phyloP scores from a whole-genome alignment of 2,888 invertebrate species.

The Galeopsomyia nigrocyanea region DNA sequence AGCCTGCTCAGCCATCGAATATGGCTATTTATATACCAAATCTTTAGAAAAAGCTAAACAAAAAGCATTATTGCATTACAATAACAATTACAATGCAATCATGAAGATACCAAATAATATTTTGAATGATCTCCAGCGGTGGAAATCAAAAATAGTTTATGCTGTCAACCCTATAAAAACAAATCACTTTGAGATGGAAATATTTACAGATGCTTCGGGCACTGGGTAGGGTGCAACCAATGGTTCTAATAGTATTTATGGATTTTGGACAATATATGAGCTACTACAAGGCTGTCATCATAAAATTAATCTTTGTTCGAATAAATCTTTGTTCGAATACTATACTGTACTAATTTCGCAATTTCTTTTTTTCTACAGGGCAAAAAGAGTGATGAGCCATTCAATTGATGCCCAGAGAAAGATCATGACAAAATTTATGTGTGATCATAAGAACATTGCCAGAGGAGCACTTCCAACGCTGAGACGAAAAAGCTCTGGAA shows the following conservation, averaged over 20 bases:
- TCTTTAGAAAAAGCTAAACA: conserved; percentile 38
- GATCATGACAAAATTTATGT: too few relatives aligned
- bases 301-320: too few relatives aligned
- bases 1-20: conserved; percentile 38
- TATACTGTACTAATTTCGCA: too few relatives aligned
- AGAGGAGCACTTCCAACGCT: too few relatives aligned
- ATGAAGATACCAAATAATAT: conserved; percentile 33
- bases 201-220: conserved; percentile 43
- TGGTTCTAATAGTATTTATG: conserved; percentile 18
- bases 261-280: too few relatives aligned
- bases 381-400: too few relatives aligned
- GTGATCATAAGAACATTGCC: too few relatives aligned
- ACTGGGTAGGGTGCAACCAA: conserved; percentile 39
- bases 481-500: too few relatives aligned
- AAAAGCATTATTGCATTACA: conserved; percentile 21
- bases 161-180: conserved; percentile 21
- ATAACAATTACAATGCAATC: conserved; percentile 24
- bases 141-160: conserved; percentile 16
- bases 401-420: too few relatives aligned
- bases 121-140: conserved; percentile 36
- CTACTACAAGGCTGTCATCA: too few relatives aligned
- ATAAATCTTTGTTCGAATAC: too few relatives aligned
- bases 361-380: too few relatives aligned
- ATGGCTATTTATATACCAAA: conserved; percentile 43
- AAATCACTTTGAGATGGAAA: conserved; percentile 16